Evolutionary conservation across 2,888 invertebrate genomes (phyloP).

Genomic region (Branchipolynoe longqiensis): DNA sequence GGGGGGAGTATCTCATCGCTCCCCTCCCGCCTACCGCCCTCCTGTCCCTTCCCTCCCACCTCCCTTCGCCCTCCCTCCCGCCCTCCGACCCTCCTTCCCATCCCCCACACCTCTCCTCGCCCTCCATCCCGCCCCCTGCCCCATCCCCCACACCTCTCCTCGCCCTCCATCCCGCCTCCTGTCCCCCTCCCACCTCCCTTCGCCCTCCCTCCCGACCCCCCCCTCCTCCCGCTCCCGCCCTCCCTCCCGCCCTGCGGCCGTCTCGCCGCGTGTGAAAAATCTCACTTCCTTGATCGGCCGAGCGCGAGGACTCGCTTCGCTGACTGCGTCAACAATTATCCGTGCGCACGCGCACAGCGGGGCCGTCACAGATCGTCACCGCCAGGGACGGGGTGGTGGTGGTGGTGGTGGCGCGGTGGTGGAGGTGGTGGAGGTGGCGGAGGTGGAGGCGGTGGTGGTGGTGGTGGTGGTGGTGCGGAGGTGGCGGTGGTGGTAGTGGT

Average conservation of each 20-base stretch:
- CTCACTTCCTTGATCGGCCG: slow-evolving; percentile 47
- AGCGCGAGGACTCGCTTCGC: not conserved
- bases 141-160: not conserved
- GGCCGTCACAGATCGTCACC: too few species aligned
- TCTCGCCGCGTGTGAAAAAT: slow-evolving; percentile 34
- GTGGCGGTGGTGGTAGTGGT: too few species aligned
- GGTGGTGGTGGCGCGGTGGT: not conserved
- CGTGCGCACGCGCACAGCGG: not conserved
- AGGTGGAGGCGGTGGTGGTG: too few species aligned
- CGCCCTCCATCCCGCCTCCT: not conserved
- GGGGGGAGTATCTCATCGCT: not conserved
- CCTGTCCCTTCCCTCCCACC: not conserved
- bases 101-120: not conserved
- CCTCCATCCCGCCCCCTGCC: not conserved
- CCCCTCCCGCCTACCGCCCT: too few species aligned
- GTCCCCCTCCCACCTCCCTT: not conserved
- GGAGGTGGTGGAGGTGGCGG: not conserved
- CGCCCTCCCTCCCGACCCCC: not conserved
- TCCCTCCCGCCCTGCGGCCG: not conserved
- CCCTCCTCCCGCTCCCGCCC: not conserved
- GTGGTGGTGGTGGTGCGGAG: too few species aligned
- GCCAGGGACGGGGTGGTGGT: not conserved
- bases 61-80: not conserved
- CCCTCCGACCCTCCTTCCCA: not conserved
- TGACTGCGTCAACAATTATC: slow-evolving; percentile 50